A percentile compares a stretch with the other conserved stretches of the same genome.
These are phyloP conservation scores for Lordiphosa clarofinis DNA, from an alignment of 1,140 invertebrate genomes.

Conservation along the genomic window DNA sequence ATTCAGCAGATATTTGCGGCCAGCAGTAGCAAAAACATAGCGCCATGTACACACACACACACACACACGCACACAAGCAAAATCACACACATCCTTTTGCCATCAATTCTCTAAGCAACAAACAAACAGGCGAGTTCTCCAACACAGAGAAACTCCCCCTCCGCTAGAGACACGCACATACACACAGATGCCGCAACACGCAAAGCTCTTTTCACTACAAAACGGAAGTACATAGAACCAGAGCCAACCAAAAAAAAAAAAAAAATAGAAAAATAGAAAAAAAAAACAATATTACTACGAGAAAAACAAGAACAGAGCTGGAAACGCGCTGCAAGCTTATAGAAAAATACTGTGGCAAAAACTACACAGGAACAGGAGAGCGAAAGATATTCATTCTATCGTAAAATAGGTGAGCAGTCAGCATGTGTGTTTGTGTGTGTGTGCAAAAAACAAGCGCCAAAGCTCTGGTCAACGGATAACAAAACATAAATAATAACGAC, in stretches of 20 bases:
- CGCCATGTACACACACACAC: slow-evolving; percentile 19
- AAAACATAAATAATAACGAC: slow-evolving; percentile 79
- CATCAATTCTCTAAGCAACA: slow-evolving; percentile 76
- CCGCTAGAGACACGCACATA: slow-evolving; percentile 17
- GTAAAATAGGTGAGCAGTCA: slow-evolving; percentile 70
- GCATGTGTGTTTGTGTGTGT: slow-evolving; percentile 16
- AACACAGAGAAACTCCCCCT: slow-evolving; percentile 25
- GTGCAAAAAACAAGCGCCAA: slow-evolving; percentile 51
- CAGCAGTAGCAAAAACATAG: slow-evolving; percentile 43
- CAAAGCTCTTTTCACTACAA: slow-evolving; percentile 77
- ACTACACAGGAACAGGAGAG: slow-evolving; percentile 45
- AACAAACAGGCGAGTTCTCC: slow-evolving; percentile 50
- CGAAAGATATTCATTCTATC: slow-evolving; percentile 76
- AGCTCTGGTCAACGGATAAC: slow-evolving; percentile 77
- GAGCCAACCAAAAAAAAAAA: slow-evolving; percentile 53
- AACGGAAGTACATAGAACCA: slow-evolving; percentile 72
- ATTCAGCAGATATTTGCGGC: slow-evolving; percentile 72
- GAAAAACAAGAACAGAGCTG: slow-evolving; percentile 33
- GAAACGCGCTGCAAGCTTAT: slow-evolving; percentile 50
- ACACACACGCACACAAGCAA: slow-evolving; percentile 37
- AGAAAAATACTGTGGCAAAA: slow-evolving; percentile 74
- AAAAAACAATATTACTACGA: slow-evolving; percentile 32
- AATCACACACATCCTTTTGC: slow-evolving; percentile 77
- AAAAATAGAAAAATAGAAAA: slow-evolving; percentile 30
- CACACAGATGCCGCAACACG: slow-evolving; percentile 61